Conservation (phyloP, 2,113 vertebrate species). For the Bolborhynchus lineola region DNA sequence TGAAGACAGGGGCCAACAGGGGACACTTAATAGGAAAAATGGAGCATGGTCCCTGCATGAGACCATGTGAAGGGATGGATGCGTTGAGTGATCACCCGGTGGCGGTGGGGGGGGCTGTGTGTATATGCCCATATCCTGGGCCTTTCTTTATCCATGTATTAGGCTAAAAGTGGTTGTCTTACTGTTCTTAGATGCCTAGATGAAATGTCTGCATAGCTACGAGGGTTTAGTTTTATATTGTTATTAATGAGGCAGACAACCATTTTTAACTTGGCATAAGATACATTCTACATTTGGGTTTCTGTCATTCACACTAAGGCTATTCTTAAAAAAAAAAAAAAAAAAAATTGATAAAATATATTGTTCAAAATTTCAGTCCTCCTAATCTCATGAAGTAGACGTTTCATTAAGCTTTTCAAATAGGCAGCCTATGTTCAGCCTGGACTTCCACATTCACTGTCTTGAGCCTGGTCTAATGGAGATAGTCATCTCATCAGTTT, state of each 20-base stretch:
- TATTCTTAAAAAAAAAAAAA: background rate
- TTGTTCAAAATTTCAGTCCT: background rate
- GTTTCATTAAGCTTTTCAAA: background rate
- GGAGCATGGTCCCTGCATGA: background rate
- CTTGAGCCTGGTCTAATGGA: background rate
- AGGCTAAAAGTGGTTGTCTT: background rate
- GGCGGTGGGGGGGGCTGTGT: rapidly evolving
- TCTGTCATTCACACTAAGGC: background rate
- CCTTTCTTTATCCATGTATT: background rate
- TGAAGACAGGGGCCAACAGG: background rate
- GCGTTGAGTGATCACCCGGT: background rate
- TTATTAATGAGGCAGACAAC: background rate
- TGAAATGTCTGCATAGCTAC: background rate
- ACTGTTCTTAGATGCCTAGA: background rate
- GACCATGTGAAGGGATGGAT: background rate
- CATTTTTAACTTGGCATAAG: background rate
- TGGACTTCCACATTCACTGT: background rate
- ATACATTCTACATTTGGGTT: background rate
- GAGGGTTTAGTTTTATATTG: background rate
- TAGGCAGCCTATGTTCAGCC: background rate
- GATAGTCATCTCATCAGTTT: background rate
- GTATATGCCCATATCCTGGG: background rate
- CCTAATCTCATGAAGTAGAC: background rate
- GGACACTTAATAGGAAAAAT: background rate
- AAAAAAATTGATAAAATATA: too few species aligned